Conservation (phyloP, 1,140 invertebrate genomes). For the Centruroides sculpturatus region DNA sequence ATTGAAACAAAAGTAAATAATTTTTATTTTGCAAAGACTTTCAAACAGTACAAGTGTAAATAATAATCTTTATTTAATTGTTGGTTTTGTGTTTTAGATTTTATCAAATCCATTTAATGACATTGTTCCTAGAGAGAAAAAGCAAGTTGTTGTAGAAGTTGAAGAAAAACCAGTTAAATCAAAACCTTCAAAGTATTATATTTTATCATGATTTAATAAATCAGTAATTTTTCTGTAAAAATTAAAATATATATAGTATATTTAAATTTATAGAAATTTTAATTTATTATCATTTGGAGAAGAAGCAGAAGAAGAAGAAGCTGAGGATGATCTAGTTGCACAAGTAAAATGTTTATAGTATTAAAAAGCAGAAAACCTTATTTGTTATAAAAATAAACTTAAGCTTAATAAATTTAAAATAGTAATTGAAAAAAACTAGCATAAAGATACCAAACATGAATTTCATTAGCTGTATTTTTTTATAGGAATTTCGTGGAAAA, state of each 20-base stretch:
- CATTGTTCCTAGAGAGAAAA: constrained; percentile 55
- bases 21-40: not conserved
- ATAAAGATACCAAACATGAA: not conserved
- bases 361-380: not conserved
- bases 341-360: constrained; percentile 21
- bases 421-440: not conserved
- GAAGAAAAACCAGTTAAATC: constrained; percentile 31
- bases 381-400: no score
- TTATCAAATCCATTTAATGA: constrained; percentile 90
- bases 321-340: constrained; percentile 50
- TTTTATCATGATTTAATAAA: not conserved
- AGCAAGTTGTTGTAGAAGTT: constrained; percentile 22
- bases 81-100: constrained; percentile 35
- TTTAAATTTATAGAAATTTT: constrained; percentile 58
- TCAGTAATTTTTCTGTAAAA: no score
- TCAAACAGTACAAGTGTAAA: not conserved
- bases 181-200: constrained; percentile 36
- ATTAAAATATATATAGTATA: not conserved
- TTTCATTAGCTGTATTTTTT: not conserved
- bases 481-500: constrained; percentile 27
- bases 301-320: constrained; percentile 95
- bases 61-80: not conserved
- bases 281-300: constrained; percentile 92
- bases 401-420: not conserved
- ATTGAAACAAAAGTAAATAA: constrained; percentile 39